Evolutionary conservation across 2,888 invertebrate genomes (phyloP).

Genomic region (Pristionchus japonicus): DNA sequence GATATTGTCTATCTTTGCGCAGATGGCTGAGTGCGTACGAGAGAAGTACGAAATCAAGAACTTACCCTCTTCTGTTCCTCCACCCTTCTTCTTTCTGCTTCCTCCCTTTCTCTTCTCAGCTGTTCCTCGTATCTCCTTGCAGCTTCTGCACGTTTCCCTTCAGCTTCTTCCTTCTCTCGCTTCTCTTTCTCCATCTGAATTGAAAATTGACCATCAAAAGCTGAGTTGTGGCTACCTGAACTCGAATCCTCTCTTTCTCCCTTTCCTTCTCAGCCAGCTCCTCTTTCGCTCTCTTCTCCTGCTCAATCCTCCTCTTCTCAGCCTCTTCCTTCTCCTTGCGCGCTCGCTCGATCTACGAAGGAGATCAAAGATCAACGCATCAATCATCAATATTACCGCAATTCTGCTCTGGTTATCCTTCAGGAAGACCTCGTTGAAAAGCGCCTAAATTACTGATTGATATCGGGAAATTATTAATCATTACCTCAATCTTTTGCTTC

Average conservation of each 20-base stretch:
- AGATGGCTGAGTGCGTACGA: no score
- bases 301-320: slow-evolving; percentile 5
- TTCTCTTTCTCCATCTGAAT: not conserved
- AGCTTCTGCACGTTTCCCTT: not conserved
- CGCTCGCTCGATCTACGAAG: not conserved
- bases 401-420: not conserved
- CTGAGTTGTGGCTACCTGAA: not conserved
- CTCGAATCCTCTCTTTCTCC: not conserved
- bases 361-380: no score
- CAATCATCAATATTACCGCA: not conserved
- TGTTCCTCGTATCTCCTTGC: not conserved
- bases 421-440: not conserved
- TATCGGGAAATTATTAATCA: no score
- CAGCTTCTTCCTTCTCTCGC: not conserved
- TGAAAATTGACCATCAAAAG: not conserved
- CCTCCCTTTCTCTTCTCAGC: not conserved
- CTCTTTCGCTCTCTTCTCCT: not conserved
- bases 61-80: not conserved
- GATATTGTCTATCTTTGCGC: no score
- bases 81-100: not conserved
- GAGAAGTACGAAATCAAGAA: not conserved
- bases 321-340: slow-evolving; percentile 25
- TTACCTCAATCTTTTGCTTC: slow-evolving; percentile 1
- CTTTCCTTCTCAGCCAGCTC: not conserved
- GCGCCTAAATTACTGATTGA: not conserved